phyloP scores from a whole-genome alignment of 1,140 invertebrate genomes.

The Drosophila quadrilineata region DNA sequence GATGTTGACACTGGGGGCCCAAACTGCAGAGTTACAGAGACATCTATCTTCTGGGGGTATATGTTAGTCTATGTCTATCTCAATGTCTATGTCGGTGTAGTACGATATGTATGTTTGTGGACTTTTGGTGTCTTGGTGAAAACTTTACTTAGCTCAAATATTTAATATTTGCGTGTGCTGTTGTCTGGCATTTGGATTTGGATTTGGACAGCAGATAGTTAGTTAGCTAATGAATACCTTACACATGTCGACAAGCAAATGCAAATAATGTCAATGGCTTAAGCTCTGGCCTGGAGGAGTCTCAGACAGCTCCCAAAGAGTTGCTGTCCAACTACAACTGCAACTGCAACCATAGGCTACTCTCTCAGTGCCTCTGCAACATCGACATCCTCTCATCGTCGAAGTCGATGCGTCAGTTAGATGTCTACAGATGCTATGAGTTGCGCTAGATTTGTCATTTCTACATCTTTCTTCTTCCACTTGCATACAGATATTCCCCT shows the following conservation, averaged over 20 bases:
- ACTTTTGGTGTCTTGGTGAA: slow-evolving; percentile 42
- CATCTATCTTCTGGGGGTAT: too few species aligned
- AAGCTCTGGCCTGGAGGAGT: background rate
- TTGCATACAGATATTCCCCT: too few species aligned
- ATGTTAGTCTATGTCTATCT: background rate
- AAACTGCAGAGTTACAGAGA: too few species aligned
- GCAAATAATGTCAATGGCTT: slow-evolving; percentile 76
- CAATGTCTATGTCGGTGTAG: background rate
- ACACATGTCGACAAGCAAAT: slow-evolving; percentile 77
- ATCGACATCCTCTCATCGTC: slow-evolving; percentile 11
- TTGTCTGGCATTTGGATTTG: slow-evolving; percentile 67
- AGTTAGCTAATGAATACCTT: slow-evolving; percentile 79
- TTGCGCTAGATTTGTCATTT: slow-evolving; percentile 43
- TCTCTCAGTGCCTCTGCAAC: background rate
- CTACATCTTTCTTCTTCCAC: slow-evolving; percentile 2
- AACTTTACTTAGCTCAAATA: slow-evolving; percentile 65
- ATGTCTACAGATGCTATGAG: slow-evolving; percentile 6
- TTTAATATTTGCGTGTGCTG: slow-evolving; percentile 67
- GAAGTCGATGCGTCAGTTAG: slow-evolving; percentile 43
- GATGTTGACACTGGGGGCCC: slow-evolving; percentile 66
- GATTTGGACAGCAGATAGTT: slow-evolving; percentile 61
- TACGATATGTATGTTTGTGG: too few species aligned
- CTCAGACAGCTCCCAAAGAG: slow-evolving; percentile 14
- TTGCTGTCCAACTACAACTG: slow-evolving; percentile 38
- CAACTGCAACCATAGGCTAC: slow-evolving; percentile 14